Evolutionary conservation across 2,113 vertebrate genomes (phyloP), one percentile per base, ranked within the genome.

Genomic region (Tapirus terrestris): DNA sequence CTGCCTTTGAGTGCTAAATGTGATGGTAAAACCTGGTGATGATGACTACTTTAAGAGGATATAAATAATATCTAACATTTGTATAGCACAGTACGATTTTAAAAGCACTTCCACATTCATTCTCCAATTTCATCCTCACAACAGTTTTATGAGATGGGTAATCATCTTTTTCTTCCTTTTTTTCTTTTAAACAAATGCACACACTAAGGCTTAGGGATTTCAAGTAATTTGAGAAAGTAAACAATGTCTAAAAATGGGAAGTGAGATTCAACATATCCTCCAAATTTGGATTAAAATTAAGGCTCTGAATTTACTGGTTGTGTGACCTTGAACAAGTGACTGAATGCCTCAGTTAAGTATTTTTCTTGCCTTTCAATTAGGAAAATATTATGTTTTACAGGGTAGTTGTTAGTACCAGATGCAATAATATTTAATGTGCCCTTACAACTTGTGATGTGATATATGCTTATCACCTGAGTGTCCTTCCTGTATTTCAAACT

Each of bases 21-120:
- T 67, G 36, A 88, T 58, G 90, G 95, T 90, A 95, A 96, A 98
- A 96, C 87, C 89, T 81, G 48, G 70, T 56, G 86, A 96, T 95
- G 95, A 97, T 94, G 90, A 92, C 84, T 80, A 68, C 51, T 96
- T 96, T 95, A 96, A 96, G 79, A 95, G 92, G 94, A 80, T 96
- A 98, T 96, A 97, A 98, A 94, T 98, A 97, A 79, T 33, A 94
- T 83, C 79, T 89, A 96, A 90, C 65, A 68, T 97, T 97, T 84
- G 25, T 85, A 39, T 43, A 92, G 75, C 39, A 81, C 65, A 61
- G 21, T 84, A 67, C 53, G 75, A 88, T 95, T 95, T 97, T 96
- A 48, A 97, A 97, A 94, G 87, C 87, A 95, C 90, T 95, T 95
- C 18, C 23, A 51, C 53, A 58, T 95, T 90, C 23, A 84, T 96